Base-by-base conservation (phyloP, 1,140 invertebrate species). In the Bradysia coprophila region DNA sequence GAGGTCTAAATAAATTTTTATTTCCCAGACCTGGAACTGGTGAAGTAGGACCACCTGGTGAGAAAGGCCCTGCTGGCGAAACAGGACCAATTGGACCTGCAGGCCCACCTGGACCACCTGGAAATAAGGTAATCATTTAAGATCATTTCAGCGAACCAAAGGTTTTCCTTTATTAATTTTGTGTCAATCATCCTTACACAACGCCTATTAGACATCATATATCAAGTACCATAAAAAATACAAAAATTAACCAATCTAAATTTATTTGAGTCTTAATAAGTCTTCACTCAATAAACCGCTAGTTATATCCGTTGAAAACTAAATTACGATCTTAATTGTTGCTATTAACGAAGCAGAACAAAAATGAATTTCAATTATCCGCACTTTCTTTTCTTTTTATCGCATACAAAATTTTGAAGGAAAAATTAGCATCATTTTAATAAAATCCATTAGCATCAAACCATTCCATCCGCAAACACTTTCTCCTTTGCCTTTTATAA, bases 21-120 rank as follows among this genome's bases (percentile, higher is more conserved):
- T n/a, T n/a, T n/a, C n/a, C n/a, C n/a, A 6, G 24, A 28, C 24
- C 24, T 19, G 24, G 6, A 45, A 48, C 53, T 22, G 72, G 72
- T 43, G 58, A 63, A 44, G 53, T 60, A 5, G 71, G 68, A 42
- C 61, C 63, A 20, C 51, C 56, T 37, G 69, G 69, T 34, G 53
- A 61, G 13, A 46, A 46, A 5, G 62, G 60, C 9, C 53, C 56
- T 15, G 43, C 44, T 36, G 46, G 46, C 9, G 43, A 44, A 40
- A 52, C 64, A 13, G 81, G 80, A 42, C 73, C 71, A 2, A 60
- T 67, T 24, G 82, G 82, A 44, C 69, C 75, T 3, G 57, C 67
- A n/a, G 83, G 82, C 42, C 73, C 76, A 4, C 56, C 68, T 33
- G 85, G 83, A 39, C 73, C 76, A 9, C 60, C 71, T 16, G 84